Evolutionary conservation across 2,888 invertebrate species (phyloP).

Genomic region (Nesidiocoris tenuis): DNA sequence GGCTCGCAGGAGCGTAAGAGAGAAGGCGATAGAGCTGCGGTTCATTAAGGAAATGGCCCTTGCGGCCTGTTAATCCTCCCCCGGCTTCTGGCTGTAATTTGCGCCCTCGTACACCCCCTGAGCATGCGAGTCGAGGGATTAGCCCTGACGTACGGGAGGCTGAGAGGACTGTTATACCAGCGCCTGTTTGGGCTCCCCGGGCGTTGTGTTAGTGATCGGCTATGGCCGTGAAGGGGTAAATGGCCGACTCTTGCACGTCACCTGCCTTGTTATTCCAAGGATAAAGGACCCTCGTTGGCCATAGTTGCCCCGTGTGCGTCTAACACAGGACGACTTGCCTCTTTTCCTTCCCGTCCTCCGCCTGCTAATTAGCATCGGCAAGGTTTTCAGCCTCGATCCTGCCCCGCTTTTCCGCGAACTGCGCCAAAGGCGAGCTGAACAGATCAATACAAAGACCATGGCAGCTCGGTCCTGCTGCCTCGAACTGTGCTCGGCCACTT

Average conservation of each 20-base stretch:
- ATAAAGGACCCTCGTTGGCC: constrained; percentile 25
- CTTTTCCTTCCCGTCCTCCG: constrained; percentile 9
- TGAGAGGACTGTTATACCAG: neutral
- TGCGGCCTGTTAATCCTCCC: constrained; percentile 40
- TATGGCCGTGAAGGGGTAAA: constrained; percentile 13
- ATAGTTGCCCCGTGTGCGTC: neutral
- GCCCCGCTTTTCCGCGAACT: neutral
- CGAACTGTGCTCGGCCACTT: no score
- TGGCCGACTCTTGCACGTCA: constrained; percentile 18
- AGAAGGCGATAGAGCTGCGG: constrained; percentile 15
- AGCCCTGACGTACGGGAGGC: constrained; percentile 10
- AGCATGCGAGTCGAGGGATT: constrained; percentile 28
- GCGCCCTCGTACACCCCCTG: constrained; percentile 31
- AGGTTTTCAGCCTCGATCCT: constrained; percentile 10
- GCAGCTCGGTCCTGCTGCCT: no score
- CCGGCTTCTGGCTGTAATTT: constrained; percentile 30
- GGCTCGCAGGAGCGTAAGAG: neutral
- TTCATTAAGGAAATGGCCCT: constrained; percentile 44
- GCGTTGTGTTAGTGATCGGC: constrained; percentile 1
- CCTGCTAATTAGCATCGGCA: constrained; percentile 31
- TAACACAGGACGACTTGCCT: constrained; percentile 3
- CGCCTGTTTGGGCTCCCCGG: neutral
- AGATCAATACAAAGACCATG: neutral
- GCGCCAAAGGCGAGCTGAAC: neutral
- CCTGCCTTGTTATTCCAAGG: constrained; percentile 41